Percentiles rank a stretch among this genome's conserved stretches.
Conservation (phyloP, 1,140 invertebrate genomes). For the Helicoverpa zea region DNA sequence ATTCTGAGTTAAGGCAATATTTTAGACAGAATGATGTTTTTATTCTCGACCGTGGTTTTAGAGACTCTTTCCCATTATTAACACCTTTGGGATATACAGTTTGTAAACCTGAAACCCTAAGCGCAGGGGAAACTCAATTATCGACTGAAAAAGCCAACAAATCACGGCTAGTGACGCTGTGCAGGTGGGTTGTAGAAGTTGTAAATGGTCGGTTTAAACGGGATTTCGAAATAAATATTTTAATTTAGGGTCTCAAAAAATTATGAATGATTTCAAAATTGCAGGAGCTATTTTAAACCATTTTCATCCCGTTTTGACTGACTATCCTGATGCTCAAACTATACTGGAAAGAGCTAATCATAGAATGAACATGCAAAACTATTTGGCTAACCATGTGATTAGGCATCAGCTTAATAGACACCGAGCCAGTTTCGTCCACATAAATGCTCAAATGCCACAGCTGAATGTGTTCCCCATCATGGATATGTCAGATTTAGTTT, state of each 20-base stretch:
- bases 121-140: background rate
- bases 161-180: background rate
- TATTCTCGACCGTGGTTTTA: background rate
- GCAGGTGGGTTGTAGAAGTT: background rate
- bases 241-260: background rate
- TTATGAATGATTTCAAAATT: background rate
- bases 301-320: conserved; percentile 7
- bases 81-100: background rate
- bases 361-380: conserved; percentile 35
- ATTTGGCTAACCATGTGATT: conserved; percentile 42
- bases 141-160: too few species aligned
- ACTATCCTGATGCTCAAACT: background rate
- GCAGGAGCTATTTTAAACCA: background rate
- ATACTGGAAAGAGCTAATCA: background rate
- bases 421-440: conserved; percentile 39
- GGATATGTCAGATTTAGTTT: background rate
- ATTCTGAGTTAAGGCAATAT: background rate
- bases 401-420: conserved; percentile 48
- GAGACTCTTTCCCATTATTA: background rate
- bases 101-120: background rate
- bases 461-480: conserved; percentile 6
- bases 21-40: background rate
- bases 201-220: background rate
- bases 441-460: conserved; percentile 33
- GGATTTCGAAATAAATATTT: background rate